Conservation (phyloP, 2,797 vertebrate genomes). For the Lates japonicus region DNA sequence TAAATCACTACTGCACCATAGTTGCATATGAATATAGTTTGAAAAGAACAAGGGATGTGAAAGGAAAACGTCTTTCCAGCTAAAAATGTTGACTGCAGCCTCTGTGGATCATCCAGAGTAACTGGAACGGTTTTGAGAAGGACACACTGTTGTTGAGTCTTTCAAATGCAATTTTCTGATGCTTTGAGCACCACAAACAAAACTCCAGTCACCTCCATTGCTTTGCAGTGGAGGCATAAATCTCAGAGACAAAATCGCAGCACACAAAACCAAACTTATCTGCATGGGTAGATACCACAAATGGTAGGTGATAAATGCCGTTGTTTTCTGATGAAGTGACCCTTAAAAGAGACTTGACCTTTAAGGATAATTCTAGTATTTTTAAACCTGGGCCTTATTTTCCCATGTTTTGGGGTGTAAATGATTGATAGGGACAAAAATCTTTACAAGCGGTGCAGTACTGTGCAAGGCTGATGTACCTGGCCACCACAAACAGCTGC, state of each 20-base stretch:
- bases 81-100: conserved; percentile 2
- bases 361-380: too few species aligned
- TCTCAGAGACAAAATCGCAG: conserved; percentile 20
- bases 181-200: conserved; percentile 46
- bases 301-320: background rate
- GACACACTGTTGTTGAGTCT: conserved; percentile 25
- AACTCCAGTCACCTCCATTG: conserved; percentile 19
- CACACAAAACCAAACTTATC: conserved; percentile 26
- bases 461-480: too few species aligned
- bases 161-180: conserved; percentile 45
- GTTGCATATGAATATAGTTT: background rate
- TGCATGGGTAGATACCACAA: conserved; percentile 6
- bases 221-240: conserved; percentile 37
- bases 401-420: too few species aligned
- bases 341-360: conserved; percentile 21
- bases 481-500: too few species aligned
- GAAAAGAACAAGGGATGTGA: background rate
- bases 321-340: conserved; percentile 17
- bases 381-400: too few species aligned
- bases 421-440: too few species aligned
- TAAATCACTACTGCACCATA: conserved; percentile 1
- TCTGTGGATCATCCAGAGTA: conserved; percentile 24
- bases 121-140: conserved; percentile 22
- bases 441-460: too few species aligned
- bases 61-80: conserved; percentile 14